Conservation (phyloP, 2,113 vertebrate species). For the Macroglossus sobrinus region DNA sequence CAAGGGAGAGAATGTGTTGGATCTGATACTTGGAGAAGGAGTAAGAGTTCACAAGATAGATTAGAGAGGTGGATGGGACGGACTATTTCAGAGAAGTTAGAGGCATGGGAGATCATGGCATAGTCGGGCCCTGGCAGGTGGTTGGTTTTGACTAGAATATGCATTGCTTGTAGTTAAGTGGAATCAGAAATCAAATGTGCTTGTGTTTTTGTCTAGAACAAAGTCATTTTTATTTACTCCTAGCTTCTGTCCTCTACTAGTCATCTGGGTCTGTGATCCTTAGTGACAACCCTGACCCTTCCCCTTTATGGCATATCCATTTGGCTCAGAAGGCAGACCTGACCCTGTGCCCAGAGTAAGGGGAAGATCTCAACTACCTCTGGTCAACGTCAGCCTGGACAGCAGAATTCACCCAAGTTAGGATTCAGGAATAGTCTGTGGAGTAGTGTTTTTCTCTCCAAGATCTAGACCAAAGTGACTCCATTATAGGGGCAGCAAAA, state of each 20-base stretch:
- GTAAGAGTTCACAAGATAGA: neutral
- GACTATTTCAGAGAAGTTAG: neutral
- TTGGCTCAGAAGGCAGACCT: neutral
- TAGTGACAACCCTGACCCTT: neutral
- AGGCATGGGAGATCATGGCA: neutral
- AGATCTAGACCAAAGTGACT: neutral
- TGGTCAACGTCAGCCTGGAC: neutral
- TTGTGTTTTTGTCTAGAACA: neutral
- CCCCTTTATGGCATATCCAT: neutral
- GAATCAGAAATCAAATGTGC: neutral
- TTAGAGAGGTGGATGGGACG: neutral
- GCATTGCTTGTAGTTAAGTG: neutral
- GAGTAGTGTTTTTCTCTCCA: neutral
- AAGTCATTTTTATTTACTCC: neutral
- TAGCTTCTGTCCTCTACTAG: neutral
- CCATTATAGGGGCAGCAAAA: neutral
- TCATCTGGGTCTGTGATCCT: neutral
- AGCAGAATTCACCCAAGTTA: neutral
- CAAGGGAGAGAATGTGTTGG: neutral
- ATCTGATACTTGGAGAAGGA: neutral
- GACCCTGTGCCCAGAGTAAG: neutral
- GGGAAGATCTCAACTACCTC: neutral
- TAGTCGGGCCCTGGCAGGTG: neutral
- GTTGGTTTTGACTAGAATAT: neutral
- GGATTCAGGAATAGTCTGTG: neutral